Base-by-base conservation (phyloP, 2,797 vertebrate species). In the Chaenodraco wilsoni region DNA sequence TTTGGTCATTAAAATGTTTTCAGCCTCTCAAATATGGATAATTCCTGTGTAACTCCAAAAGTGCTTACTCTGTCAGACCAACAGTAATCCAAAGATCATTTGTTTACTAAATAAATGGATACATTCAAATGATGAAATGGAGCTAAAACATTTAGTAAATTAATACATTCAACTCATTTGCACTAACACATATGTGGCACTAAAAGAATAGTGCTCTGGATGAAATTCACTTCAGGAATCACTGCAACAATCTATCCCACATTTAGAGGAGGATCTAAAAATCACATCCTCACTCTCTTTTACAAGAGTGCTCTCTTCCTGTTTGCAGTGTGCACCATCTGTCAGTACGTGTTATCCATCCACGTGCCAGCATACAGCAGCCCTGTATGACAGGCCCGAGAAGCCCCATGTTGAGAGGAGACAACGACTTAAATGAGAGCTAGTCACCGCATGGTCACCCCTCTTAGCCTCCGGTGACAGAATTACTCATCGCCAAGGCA, bases 341-440 rank as follows among this genome's bases (percentile, higher is more conserved):
- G 82, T 85, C 82, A 75, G 65, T 67, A 44, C 64, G 45, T 78
- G 70, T 67, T 66, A 50, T 23, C 50, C 45, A 11, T 82, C 45
- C 70, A 60, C n/a, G 69, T 76, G 82, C 82, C 17, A 8, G 27
- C 31, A 62, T 81, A 69, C 72, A 79, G 68, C 66, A 69, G 72
- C 37, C 59, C 52, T 55, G 69, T 63, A 59, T 59, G 69, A 82
- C 55, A 56, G 63, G 68, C 69, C 69, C 14, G 64, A 61, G 40
- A 40, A 75, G 73, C 68, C 55, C 78, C 69, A 27, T 16, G 62
- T 69, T 64, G 65, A 54, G 62, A 86, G 67, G 69, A 75, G 73
- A 86, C 68, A 83, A 82, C 77, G 76, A 73, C 73, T 49, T 31
- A 67, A 87, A 79, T 63, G 49, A 67, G 76, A 78, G 56, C 56